Conservation (phyloP, 2,888 invertebrate genomes). For the Drosophila austrosaltans region DNA sequence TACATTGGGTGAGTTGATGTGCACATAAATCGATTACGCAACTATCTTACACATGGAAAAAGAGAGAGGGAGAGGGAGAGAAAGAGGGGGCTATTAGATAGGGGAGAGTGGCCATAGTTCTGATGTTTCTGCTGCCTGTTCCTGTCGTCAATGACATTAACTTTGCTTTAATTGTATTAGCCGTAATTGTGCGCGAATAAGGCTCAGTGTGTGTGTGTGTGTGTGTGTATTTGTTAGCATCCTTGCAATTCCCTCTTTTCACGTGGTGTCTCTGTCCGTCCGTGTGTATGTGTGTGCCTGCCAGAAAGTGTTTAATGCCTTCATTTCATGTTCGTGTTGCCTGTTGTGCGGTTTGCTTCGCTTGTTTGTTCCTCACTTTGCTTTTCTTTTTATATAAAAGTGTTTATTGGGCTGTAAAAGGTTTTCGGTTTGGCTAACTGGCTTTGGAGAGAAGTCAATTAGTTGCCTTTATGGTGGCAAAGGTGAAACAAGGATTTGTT, state of each 20-base stretch:
- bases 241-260: slow-evolving; percentile 22
- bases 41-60: slow-evolving; percentile 32
- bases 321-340: slow-evolving; percentile 30
- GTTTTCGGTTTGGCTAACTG: slow-evolving; percentile 25
- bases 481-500: slow-evolving; percentile 25
- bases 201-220: slow-evolving; percentile 37
- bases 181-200: slow-evolving; percentile 74
- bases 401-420: slow-evolving; percentile 74
- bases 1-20: slow-evolving; percentile 47
- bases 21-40: slow-evolving; percentile 74
- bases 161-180: slow-evolving; percentile 73
- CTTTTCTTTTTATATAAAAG: slow-evolving; percentile 52
- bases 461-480: slow-evolving; percentile 54
- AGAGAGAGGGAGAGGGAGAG: neutral
- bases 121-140: slow-evolving; percentile 5
- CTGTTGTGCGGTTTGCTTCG: neutral
- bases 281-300: neutral
- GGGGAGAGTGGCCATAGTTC: neutral
- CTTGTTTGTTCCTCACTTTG: slow-evolving; percentile 28
- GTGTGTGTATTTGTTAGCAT: slow-evolving; percentile 18
- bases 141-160: slow-evolving; percentile 52
- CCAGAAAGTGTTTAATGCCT: slow-evolving; percentile 36
- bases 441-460: slow-evolving; percentile 66
- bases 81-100: neutral
- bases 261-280: neutral